These are phyloP conservation scores for Volucella bombylans DNA, from an alignment of 2,888 invertebrate genomes.

Conservation along the genomic window DNA sequence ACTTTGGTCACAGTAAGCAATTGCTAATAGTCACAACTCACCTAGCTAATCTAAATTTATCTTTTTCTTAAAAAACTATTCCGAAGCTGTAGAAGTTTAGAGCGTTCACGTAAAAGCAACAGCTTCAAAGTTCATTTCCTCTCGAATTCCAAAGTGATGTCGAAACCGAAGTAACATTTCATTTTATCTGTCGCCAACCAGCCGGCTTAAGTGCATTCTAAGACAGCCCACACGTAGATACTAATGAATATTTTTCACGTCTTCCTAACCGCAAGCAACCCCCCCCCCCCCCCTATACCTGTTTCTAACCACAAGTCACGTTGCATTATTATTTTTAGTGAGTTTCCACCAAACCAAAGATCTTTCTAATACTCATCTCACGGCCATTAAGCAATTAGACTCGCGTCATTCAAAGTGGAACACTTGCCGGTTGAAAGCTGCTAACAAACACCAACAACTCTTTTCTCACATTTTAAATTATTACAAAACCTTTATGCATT, in stretches of 20 bases:
- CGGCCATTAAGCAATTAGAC: slow-evolving; percentile 24
- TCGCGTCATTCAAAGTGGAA: slow-evolving; percentile 19
- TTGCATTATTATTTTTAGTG: slow-evolving; percentile 14
- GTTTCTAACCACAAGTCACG: slow-evolving; percentile 4
- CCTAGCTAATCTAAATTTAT: no score
- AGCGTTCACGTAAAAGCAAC: no score
- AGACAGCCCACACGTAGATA: background rate
- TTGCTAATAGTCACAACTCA: no score
- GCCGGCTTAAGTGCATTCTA: background rate
- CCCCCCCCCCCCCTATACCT: background rate
- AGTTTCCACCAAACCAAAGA: no score
- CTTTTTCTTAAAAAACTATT: no score
- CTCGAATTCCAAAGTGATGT: no score
- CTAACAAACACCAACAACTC: slow-evolving; percentile 10
- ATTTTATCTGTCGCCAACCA: background rate
- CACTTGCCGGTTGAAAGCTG: slow-evolving; percentile 34
- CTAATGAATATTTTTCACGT: slow-evolving; percentile 1
- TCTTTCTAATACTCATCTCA: background rate
- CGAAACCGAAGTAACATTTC: slow-evolving; percentile 1
- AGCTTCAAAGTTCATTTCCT: no score
- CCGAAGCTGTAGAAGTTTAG: no score
- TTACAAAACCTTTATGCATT: slow-evolving; percentile 28
- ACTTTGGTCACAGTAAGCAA: no score
- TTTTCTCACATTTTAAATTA: slow-evolving; percentile 2
- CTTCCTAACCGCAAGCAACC: slow-evolving; percentile 5